Conservation (phyloP, 2,113 vertebrate genomes). For the Onychostoma macrolepis region DNA sequence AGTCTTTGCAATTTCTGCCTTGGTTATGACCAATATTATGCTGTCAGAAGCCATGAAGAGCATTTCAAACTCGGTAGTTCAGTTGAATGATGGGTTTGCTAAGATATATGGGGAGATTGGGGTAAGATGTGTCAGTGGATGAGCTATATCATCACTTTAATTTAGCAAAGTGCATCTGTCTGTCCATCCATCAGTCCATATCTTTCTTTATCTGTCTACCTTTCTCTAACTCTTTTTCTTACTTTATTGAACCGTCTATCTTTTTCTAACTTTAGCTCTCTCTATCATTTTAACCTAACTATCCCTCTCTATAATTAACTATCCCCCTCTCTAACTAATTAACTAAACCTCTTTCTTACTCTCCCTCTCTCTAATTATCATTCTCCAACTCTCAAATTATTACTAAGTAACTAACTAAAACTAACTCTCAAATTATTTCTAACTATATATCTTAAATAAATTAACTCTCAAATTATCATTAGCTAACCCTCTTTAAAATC, state of each 20-base stretch:
- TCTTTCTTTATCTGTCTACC: background rate
- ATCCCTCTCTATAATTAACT: background rate
- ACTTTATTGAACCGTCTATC: background rate
- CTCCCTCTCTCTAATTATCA: no score
- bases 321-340: no score
- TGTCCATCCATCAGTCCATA: background rate
- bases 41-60: constrained; percentile 41
- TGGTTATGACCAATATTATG: constrained; percentile 46
- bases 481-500: no score
- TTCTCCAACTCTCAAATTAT: background rate
- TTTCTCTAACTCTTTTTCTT: background rate
- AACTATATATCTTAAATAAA: background rate
- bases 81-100: background rate
- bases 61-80: background rate
- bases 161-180: background rate
- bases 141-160: background rate
- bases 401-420: no score
- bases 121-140: background rate
- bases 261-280: background rate
- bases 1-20: constrained; percentile 13
- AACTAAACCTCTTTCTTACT: no score
- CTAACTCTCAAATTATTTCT: background rate
- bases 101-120: background rate
- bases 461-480: no score
- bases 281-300: background rate